Base-by-base conservation (phyloP, 2,888 invertebrate genomes). In the Nebria salina region DNA sequence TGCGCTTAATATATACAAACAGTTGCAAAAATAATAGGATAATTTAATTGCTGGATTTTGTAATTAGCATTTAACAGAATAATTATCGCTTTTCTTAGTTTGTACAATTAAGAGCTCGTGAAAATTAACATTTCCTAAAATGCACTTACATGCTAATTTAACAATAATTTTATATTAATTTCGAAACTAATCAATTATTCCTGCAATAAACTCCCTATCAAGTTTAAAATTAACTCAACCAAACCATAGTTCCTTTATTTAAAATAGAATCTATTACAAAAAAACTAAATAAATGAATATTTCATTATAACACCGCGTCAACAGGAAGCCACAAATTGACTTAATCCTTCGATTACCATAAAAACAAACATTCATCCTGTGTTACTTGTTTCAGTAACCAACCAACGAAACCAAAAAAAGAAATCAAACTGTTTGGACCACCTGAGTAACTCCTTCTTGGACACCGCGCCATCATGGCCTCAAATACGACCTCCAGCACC, bases 401-500 rank as follows among this genome's bases (percentile, higher is more conserved):
- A 73, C 73, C 43, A 73, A 15, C 41, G 42, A 34, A 41, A 34
- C 34, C 20, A 54, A 15, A 8, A 20, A 15, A 73, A 73, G 8
- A 64, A 75, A 15, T 64, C 34, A 75, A 1, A 41, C 6, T 64
- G n/a, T 13, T 13, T 20, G 54, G 26, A 7, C 54, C 43, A 54
- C 54, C 54, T 54, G 54, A 54, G 54, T 54, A 54, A 54, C 54
- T 13, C 8, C 54, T 54, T 54, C 20, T 43, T 64, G 80, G 80
- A 72, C 80, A 80, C 80, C 80, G 80, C 80, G 68, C 86, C 86
- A 82, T 87, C 85, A 84, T 87, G 88, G 83, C 84, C 85, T 41
- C 81, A 65, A 64, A 15, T 20, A 83, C 85, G 86, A 81, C 86
- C 84, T 83, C 84, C 83, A 83, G 87, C 86, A 84, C 87, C 85